These are phyloP conservation scores for Eulemur rubriventer DNA, from an alignment of 2,797 vertebrate genomes.

Conservation along the genomic window DNA sequence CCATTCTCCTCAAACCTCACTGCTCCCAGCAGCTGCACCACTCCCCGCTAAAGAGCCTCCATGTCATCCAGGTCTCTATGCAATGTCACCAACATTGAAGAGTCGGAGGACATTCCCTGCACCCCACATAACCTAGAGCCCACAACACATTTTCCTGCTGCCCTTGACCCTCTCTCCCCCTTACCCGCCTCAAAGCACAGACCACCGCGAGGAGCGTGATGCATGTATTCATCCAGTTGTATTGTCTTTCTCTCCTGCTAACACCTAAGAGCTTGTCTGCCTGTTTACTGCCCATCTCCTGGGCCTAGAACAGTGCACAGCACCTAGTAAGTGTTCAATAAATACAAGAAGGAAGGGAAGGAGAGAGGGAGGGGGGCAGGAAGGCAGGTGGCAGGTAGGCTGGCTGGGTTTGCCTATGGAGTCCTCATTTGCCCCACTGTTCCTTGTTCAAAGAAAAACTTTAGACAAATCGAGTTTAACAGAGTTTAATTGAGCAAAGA, in stretches of 20 bases:
- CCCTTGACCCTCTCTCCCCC: background rate
- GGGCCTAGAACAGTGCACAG: background rate
- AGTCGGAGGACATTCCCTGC: background rate
- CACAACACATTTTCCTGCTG: background rate
- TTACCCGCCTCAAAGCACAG: background rate
- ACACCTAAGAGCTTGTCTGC: background rate
- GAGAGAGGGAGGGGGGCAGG: too few species aligned
- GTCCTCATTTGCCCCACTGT: background rate
- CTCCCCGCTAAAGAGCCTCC: background rate
- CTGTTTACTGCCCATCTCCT: background rate
- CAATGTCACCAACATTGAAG: background rate
- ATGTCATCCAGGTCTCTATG: background rate
- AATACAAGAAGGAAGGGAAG: background rate
- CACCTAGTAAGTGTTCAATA: background rate
- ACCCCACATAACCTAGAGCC: background rate
- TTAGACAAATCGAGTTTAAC: background rate
- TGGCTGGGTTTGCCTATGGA: background rate
- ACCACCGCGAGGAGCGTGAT: fast-evolving
- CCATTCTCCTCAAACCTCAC: background rate
- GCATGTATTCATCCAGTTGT: fast-evolving
- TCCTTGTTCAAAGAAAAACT: background rate
- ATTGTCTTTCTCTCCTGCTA: background rate
- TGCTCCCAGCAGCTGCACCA: background rate
- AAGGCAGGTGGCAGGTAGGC: too few species aligned
- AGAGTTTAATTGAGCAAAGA: background rate